Evolutionary conservation across 2,113 vertebrate species (phyloP), one percentile per base, ranked within the genome.

Genomic region (Peromyscus leucopus): DNA sequence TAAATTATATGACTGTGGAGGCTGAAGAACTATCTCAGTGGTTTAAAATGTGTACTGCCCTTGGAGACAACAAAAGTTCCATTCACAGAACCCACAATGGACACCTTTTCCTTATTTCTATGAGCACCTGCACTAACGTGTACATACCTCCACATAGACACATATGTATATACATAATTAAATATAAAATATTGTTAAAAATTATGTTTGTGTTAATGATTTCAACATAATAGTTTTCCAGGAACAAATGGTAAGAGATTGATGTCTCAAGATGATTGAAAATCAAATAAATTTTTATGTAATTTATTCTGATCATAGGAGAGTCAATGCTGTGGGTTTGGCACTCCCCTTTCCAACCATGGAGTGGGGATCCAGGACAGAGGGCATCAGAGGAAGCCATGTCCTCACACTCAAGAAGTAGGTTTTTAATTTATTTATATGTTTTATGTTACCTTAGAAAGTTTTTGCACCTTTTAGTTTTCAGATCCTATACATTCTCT

Each of bases 361-460:
- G 39, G n/a, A n/a, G 2, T 12, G 15, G 1, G 0, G 36, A 28
- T 1, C 4, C 51, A 84, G 13, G 59, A 15, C 7, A 21, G 11
- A 2, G 22, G 16, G 11, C 7, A 61, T 92, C 61, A 51, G 33
- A 89, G 42, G 39, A 79, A 42, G 2, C 51, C n/a, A 5, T 9
- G 1, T 75, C 28, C 31, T 78, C 15, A 12, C 7, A 69, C 55
- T 31, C 1, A 12, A 3, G 55, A n/a, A 17, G 26, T 65, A 15
- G 1, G 0, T 33, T 46, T 55, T 55, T 15, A 15, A 55, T 15
- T 55, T 55, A 55, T 55, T 55, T 55, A 55, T 55, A 55, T 55
- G 55, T 55, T 22, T 28, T 87, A 46, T 46, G 5, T n/a, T 39
- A 39, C 28, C 36, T 26, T 13, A 67, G 11, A 65, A 57, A 65